Evolutionary conservation across 1,140 invertebrate genomes (phyloP).

Genomic region (Holotrichia oblita): DNA sequence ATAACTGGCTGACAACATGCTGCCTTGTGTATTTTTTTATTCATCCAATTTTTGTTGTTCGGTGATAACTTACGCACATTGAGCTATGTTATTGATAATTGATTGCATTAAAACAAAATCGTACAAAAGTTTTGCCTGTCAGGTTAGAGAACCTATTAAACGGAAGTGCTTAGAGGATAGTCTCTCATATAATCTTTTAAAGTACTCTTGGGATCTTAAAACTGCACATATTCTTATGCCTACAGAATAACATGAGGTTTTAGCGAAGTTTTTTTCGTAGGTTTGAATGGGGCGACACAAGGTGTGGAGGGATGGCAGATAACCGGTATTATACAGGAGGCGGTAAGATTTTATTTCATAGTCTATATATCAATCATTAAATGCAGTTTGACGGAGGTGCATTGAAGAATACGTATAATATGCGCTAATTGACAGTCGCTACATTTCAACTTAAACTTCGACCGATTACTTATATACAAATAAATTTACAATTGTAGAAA

Average conservation of each 20-base stretch:
- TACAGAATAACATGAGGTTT: background rate
- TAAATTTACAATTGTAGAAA: no score
- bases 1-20: constrained; percentile 15
- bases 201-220: background rate
- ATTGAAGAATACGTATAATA: background rate
- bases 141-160: background rate
- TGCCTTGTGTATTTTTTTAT: background rate
- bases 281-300: constrained; percentile 61
- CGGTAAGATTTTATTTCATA: constrained; percentile 63
- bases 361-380: constrained; percentile 8
- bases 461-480: no score
- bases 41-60: background rate
- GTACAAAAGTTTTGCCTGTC: background rate
- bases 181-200: background rate
- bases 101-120: background rate
- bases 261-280: constrained; percentile 50
- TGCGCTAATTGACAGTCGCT: background rate
- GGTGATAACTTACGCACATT: background rate
- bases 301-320: constrained; percentile 69
- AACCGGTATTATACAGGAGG: constrained; percentile 71
- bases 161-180: background rate
- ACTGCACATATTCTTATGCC: background rate
- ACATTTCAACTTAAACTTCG: no score
- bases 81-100: background rate
- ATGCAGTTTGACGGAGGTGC: background rate